Conservation (phyloP, 2,797 vertebrate species). For the Knipowitschia caucasica region DNA sequence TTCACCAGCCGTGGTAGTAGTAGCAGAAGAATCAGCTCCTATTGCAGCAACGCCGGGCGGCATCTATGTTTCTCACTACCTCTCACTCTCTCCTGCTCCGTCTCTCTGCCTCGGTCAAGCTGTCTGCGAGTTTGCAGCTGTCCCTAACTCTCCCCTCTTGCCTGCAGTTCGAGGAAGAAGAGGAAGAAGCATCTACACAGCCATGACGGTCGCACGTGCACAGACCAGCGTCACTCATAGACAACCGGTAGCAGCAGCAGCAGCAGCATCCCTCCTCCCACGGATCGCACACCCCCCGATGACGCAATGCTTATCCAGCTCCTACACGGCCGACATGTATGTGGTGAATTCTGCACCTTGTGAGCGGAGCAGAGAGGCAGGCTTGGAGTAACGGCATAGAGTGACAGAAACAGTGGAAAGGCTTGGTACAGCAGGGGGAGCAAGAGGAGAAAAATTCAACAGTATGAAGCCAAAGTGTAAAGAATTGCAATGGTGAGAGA, state of each 20-base stretch:
- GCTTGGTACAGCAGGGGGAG: conserved; percentile 61
- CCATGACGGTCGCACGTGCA: conserved; percentile 82
- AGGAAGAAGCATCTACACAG: conserved; percentile 66
- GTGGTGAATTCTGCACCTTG: conserved; percentile 25
- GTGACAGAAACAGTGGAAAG: conserved; percentile 18
- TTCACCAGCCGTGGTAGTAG: conserved; percentile 56
- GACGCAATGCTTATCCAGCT: conserved; percentile 72
- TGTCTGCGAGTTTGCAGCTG: conserved; percentile 59
- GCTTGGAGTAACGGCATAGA: conserved; percentile 2
- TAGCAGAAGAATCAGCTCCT: conserved; percentile 50
- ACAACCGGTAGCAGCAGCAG: conserved; percentile 73
- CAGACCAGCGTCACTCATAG: conserved; percentile 79
- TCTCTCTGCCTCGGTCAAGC: conserved; percentile 37
- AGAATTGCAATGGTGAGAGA: conserved; percentile 28
- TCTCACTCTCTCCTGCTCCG: conserved; percentile 15
- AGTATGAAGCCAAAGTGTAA: conserved; percentile 21
- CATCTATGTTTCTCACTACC: conserved; percentile 41
- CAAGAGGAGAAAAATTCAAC: conserved; percentile 46
- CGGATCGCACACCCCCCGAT: conserved; percentile 74
- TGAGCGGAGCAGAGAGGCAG: background rate
- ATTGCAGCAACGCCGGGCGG: conserved; percentile 54
- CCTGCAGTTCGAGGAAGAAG: conserved; percentile 63
- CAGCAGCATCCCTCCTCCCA: conserved; percentile 71
- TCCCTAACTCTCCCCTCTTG: conserved; percentile 61
- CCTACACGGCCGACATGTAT: conserved; percentile 35